Evolutionary conservation across 2,113 vertebrate species (phyloP), one percentile per base, ranked within the genome.

Genomic region (Trichechus manatus): DNA sequence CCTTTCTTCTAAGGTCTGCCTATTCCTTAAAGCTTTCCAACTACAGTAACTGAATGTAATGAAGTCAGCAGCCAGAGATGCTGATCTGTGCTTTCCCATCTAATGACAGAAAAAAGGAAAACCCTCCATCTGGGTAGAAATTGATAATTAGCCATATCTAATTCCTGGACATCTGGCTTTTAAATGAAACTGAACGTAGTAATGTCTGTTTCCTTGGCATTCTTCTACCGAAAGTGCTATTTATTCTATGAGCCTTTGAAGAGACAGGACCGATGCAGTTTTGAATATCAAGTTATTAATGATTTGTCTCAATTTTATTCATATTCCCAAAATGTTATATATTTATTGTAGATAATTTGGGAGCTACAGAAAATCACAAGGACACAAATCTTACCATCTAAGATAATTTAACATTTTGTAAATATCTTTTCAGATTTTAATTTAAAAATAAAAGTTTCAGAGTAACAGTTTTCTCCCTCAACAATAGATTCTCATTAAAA

Each of bases 131-230:
- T 97, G 95, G 86, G 85, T 39, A 94, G 70, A 94, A 97, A 94
- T 68, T 94, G 89, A 85, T 96, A 97, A 97, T 97, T 96, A 97
- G 72, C 66, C 91, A 93, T 84, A 94, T 87, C 77, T 75, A 93
- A 84, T 97, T 97, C 87, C 95, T 75, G 75, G 80, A 91, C 95
- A 97, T 97, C 89, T 97, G 96, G 83, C 89, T 97, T 96, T 95
- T 84, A 97, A 96, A 74, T 92, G 93, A 97, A 96, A 95, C 68
- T 29, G 31, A 89, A 68, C 44, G 83, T 87, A 89, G 82, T 70
- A 77, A 91, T 95, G 70, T 81, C 92, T 97, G 72, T 94, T 86
- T 97, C 77, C 75, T 72, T 17, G 27, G 53, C 68, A 93, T 89
- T 95, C 25, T 96, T 78, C 95, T 93, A 94, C 31, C 2, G 1